These are phyloP conservation scores for Akabosia matsudoensis DNA, from an alignment of 1,140 invertebrate species.

Conservation along the genomic window DNA sequence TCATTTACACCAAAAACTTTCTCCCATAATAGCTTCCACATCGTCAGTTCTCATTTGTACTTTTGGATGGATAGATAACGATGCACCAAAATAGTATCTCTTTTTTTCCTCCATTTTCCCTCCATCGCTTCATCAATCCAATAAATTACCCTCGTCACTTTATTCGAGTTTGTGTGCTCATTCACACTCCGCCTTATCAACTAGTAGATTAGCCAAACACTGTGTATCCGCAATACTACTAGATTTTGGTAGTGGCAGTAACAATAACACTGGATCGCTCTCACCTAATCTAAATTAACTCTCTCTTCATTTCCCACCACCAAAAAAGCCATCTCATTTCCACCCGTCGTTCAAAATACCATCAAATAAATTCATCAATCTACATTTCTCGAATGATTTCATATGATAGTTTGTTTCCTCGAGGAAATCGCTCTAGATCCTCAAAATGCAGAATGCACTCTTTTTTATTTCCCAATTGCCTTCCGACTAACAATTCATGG, in stretches of 20 bases:
- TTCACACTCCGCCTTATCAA: not conserved
- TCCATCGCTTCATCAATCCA: slow-evolving; percentile 8
- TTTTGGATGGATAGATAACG: not conserved
- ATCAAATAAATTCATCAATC: slow-evolving; percentile 20
- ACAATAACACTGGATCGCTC: slow-evolving; percentile 20
- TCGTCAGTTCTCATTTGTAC: slow-evolving; percentile 8
- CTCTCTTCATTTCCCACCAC: slow-evolving; percentile 17
- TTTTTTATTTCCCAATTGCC: not conserved
- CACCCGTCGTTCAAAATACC: not conserved
- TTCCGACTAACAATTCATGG: no score
- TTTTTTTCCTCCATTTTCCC: not conserved
- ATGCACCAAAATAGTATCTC: not conserved
- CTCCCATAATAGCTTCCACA: not conserved
- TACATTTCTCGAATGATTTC: no score
- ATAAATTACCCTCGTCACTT: slow-evolving; percentile 21
- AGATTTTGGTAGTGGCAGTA: not conserved
- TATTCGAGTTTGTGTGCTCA: not conserved
- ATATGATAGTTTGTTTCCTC: not conserved
- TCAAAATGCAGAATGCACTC: not conserved
- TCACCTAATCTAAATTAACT: slow-evolving; percentile 43
- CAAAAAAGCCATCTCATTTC: slow-evolving; percentile 4
- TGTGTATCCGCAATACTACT: not conserved
- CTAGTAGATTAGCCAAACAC: not conserved
- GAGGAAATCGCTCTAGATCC: not conserved
- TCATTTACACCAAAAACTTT: not conserved